Evolutionary conservation across 2,888 invertebrate genomes (phyloP).

Genomic region (Meliscaeva auricollis): DNA sequence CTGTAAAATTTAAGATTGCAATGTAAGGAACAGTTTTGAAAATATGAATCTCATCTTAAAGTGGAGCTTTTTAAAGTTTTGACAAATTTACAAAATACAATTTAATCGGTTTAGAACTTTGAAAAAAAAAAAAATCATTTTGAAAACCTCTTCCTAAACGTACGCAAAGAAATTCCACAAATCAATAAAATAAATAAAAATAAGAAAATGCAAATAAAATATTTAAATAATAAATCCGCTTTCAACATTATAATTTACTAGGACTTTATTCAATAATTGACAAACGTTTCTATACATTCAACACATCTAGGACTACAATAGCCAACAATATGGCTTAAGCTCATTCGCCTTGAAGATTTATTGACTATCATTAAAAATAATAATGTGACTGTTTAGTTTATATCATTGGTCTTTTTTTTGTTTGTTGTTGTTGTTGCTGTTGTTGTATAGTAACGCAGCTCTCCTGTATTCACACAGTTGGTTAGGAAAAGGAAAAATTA

Average conservation of each 20-base stretch:
- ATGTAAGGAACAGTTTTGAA: no score
- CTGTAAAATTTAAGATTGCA: no score
- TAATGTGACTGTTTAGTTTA: slow-evolving; percentile 47
- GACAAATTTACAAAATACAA: no score
- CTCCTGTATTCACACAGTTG: slow-evolving; percentile 22
- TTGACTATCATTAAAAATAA: slow-evolving; percentile 61
- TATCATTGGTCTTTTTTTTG: slow-evolving; percentile 38
- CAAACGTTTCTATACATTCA: background rate
- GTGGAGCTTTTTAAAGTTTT: no score
- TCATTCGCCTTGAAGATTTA: slow-evolving; percentile 45
- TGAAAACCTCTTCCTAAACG: no score
- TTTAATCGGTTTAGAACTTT: no score
- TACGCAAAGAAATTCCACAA: no score
- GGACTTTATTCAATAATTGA: slow-evolving; percentile 7
- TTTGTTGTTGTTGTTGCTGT: background rate
- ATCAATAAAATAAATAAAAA: no score
- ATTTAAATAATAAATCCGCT: slow-evolving; percentile 9
- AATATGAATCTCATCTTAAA: no score
- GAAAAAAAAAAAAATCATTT: no score
- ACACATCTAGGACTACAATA: background rate
- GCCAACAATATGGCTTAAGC: no score
- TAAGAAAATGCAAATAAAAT: slow-evolving; percentile 3
- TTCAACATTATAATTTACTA: background rate
- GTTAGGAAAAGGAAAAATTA: slow-evolving; percentile 14
- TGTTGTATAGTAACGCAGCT: slow-evolving; percentile 2